A percentile compares a stretch with the other conserved stretches of the same genome.
Conservation (phyloP, 2,888 invertebrate species). For the Morinoia aosen region DNA sequence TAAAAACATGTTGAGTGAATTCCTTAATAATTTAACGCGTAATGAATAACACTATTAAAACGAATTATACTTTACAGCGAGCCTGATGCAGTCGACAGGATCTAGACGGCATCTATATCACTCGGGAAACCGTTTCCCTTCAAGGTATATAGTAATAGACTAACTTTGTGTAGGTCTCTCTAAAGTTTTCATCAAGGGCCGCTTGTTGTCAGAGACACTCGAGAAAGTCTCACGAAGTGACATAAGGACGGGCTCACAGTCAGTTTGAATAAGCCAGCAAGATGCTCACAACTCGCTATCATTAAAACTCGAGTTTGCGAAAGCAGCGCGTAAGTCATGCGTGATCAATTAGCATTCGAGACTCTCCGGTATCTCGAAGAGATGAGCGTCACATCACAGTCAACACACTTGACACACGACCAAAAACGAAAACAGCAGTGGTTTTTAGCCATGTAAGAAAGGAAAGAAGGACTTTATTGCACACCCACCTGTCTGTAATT, state of each 20-base stretch:
- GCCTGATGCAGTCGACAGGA: neutral
- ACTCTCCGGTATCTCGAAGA: neutral
- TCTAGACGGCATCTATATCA: neutral
- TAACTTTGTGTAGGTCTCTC: neutral
- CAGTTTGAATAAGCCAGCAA: neutral
- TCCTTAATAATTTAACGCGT: no score
- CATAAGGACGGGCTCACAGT: neutral
- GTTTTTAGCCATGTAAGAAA: neutral
- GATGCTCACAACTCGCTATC: slow-evolving; percentile 1
- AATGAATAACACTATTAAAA: neutral
- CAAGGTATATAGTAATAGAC: neutral
- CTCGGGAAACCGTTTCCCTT: neutral
- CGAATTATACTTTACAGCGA: neutral
- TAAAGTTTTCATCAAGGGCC: neutral
- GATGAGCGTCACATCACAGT: neutral
- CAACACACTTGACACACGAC: neutral
- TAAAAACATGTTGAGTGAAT: no score
- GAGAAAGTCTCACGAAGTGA: neutral
- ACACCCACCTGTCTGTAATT: no score
- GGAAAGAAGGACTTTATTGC: no score
- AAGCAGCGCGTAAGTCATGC: neutral
- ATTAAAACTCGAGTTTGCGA: slow-evolving; percentile 25
- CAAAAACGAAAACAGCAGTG: neutral
- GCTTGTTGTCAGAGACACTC: neutral
- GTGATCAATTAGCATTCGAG: slow-evolving; percentile 11